phyloP scores from a whole-genome alignment of 2,888 invertebrate species.

The Matsumyia berberina region DNA sequence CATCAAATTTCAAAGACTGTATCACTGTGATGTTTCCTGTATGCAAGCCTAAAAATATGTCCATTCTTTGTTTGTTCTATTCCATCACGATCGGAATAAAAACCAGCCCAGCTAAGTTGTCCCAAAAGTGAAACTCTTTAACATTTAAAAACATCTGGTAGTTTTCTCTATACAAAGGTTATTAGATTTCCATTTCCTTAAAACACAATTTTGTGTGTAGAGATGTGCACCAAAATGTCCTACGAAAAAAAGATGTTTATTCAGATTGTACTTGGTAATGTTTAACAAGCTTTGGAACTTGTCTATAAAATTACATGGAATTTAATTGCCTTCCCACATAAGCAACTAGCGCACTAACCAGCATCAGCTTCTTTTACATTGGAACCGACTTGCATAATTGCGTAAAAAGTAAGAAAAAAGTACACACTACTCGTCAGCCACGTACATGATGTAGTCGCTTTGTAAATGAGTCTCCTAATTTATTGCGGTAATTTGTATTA shows the following conservation, averaged over 20 bases:
- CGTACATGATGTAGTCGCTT: conserved; percentile 58
- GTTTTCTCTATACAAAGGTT: too few relatives aligned
- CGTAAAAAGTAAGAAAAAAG: conserved; percentile 1
- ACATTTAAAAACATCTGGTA: too few relatives aligned
- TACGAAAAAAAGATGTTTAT: neutral
- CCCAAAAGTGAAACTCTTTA: too few relatives aligned
- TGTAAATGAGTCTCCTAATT: conserved; percentile 66
- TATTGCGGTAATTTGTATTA: conserved; percentile 73
- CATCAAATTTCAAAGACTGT: too few relatives aligned
- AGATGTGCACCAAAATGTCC: too few relatives aligned
- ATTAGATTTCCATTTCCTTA: too few relatives aligned
- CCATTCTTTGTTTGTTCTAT: too few relatives aligned
- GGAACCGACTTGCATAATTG: conserved; percentile 30
- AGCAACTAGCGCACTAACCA: conserved; percentile 31
- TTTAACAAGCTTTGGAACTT: conserved; percentile 28
- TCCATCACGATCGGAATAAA: too few relatives aligned
- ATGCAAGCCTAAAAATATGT: too few relatives aligned
- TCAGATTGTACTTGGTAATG: neutral
- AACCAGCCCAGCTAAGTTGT: too few relatives aligned
- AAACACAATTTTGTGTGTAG: too few relatives aligned
- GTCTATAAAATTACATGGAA: conserved; percentile 57
- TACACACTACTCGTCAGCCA: conserved; percentile 23
- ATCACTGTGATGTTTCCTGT: too few relatives aligned
- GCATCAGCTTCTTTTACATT: conserved; percentile 22
- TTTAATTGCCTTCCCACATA: conserved; percentile 73